Evolutionary conservation across 2,797 vertebrate species (phyloP), one percentile per base, ranked within the genome.

Genomic region (Acipenser oxyrinchus): DNA sequence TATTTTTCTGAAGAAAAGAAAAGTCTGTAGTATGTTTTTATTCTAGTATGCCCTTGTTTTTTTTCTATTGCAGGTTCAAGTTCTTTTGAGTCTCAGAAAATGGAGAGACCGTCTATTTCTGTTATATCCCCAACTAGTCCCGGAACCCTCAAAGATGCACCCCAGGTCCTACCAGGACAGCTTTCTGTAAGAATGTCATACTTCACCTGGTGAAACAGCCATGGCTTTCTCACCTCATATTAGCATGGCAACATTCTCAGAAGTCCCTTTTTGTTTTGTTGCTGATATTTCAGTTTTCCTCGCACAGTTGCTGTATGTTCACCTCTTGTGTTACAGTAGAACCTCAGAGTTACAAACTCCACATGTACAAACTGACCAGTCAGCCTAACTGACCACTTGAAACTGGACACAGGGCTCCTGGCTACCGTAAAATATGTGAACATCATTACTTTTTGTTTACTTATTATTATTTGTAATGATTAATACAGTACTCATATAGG

Each of bases 51-150:
- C 12, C 9, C 66, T 67, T 11, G n/a, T 60, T 12, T 69, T 65
- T 65, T 74, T 10, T 1, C 59, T 61, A 67, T 55, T 37, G 37
- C 37, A 82, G 96, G 96, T 83, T 98, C 96, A 58, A 98, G 96
- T 84, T 99, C 96, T 70, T 98, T 99, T 84, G 96, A 99, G 86
- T 98, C 95, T 60, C 96, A 95, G 84, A 98, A 98, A 86, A 95
- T 96, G 94, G 96, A 99, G 62, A 92, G 93, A 59, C 96, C 96
- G 69, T 96, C 95, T 18, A 99, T 99, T 86, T 99, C 96, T 62
- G 93, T 99, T 78, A 98, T 97, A 91, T 99, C 96, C 74, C 96
- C 96, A 0, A 98, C 95, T 64, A 98, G 96, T 81, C 96, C 96
- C 5, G 93, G 95, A 81, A 90, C 94, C 60, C 89, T 97, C 50